These are phyloP conservation scores for Columba livia DNA, from an alignment of 2,113 vertebrate genomes.

Conservation along the genomic window DNA sequence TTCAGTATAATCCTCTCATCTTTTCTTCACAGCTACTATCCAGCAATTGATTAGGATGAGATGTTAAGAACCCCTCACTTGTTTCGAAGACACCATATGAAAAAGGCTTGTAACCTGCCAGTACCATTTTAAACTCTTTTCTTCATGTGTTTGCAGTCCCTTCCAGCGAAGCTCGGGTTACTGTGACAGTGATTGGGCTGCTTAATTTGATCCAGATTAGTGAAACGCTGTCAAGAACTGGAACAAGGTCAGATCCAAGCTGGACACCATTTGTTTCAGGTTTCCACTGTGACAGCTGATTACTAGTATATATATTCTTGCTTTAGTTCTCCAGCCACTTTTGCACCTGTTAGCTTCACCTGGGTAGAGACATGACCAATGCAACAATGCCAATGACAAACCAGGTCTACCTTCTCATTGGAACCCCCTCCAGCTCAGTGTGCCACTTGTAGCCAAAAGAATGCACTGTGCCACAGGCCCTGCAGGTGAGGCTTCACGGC, in stretches of 20 bases:
- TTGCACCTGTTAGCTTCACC: background rate
- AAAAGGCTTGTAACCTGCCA: background rate
- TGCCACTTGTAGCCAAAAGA: background rate
- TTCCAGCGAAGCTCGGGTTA: background rate
- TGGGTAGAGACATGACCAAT: background rate
- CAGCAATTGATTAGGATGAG: background rate
- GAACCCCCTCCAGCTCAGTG: background rate
- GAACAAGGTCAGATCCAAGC: background rate
- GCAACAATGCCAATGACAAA: background rate
- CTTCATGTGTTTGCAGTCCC: accelerated
- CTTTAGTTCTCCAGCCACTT: background rate
- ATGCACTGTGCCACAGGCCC: background rate
- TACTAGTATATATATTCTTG: background rate
- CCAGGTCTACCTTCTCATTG: background rate
- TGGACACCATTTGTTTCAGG: background rate
- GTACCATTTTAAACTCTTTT: background rate
- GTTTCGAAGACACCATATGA: background rate
- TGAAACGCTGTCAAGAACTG: background rate
- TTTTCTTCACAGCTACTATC: background rate
- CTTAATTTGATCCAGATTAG: background rate
- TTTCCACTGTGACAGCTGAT: background rate
- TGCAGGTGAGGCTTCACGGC: background rate
- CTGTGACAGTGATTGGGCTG: background rate
- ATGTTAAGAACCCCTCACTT: background rate
- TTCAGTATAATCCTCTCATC: background rate